These are phyloP conservation scores for Tringa solitaria DNA, from an alignment of 2,113 vertebrate species.

Conservation along the genomic window DNA sequence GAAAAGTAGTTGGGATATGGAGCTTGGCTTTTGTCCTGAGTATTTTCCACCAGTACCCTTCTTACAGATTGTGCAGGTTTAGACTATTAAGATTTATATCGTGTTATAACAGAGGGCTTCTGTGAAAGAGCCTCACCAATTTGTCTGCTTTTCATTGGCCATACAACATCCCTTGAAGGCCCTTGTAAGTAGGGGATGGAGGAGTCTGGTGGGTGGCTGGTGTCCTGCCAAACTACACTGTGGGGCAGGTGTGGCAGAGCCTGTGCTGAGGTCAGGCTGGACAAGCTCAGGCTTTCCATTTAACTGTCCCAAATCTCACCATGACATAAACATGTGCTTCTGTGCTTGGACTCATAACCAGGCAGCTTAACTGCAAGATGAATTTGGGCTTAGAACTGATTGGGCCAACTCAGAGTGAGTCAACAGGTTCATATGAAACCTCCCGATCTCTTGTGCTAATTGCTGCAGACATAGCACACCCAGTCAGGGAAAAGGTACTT, in stretches of 20 bases:
- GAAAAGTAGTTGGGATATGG: neutral
- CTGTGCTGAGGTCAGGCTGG: neutral
- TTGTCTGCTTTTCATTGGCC: neutral
- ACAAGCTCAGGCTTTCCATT: neutral
- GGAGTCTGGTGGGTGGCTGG: neutral
- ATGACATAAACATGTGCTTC: neutral
- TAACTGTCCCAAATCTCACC: neutral
- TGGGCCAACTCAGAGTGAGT: neutral
- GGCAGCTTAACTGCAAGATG: neutral
- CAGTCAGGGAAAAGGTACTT: neutral
- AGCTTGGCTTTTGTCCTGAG: neutral
- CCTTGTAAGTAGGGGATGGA: neutral
- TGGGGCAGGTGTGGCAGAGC: neutral
- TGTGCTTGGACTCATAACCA: neutral
- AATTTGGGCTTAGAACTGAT: neutral
- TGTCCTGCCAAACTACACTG: neutral
- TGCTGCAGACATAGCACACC: neutral
- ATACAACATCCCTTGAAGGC: neutral
- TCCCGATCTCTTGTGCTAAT: neutral
- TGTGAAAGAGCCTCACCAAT: neutral
- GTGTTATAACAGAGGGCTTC: neutral
- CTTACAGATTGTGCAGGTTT: neutral
- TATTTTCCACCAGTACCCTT: neutral
- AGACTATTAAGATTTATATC: neutral
- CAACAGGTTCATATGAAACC: neutral